Evolutionary conservation across 2,888 invertebrate genomes (phyloP).

Genomic region (Torymus aiolomorphi): DNA sequence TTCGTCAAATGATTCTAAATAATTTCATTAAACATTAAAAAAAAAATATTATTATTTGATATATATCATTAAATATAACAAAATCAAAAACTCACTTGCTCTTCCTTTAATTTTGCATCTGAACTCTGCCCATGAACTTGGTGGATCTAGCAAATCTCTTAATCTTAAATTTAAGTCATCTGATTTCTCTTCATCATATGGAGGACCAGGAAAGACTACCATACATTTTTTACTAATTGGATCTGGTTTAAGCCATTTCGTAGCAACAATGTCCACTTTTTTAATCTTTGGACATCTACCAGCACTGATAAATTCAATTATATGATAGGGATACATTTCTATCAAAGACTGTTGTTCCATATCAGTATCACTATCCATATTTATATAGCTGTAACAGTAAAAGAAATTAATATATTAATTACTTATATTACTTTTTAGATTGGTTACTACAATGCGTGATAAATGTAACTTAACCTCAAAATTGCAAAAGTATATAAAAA

Average conservation of each 20-base stretch:
- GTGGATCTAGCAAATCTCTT: neutral
- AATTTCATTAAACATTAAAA: neutral
- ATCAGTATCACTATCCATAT: no score
- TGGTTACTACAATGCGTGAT: no score
- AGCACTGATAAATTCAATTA: neutral
- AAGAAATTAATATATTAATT: no score
- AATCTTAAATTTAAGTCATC: neutral
- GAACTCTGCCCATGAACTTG: neutral
- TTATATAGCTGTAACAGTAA: no score
- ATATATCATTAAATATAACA: neutral
- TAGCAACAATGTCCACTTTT: conserved; percentile 12
- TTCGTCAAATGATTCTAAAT: neutral
- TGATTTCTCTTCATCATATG: neutral
- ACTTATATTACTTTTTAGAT: no score
- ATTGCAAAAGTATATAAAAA: no score
- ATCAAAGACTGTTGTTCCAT: neutral
- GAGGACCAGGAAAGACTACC: neutral
- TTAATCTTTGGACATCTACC: neutral
- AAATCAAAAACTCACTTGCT: conserved; percentile 1
- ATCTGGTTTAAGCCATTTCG: neutral
- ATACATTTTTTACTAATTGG: neutral
- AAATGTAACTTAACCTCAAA: no score
- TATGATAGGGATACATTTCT: conserved; percentile 5
- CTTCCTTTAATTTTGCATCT: neutral
- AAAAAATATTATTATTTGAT: no score